Conservation (phyloP, 2,797 vertebrate genomes). For the Oreortyx pictus region DNA sequence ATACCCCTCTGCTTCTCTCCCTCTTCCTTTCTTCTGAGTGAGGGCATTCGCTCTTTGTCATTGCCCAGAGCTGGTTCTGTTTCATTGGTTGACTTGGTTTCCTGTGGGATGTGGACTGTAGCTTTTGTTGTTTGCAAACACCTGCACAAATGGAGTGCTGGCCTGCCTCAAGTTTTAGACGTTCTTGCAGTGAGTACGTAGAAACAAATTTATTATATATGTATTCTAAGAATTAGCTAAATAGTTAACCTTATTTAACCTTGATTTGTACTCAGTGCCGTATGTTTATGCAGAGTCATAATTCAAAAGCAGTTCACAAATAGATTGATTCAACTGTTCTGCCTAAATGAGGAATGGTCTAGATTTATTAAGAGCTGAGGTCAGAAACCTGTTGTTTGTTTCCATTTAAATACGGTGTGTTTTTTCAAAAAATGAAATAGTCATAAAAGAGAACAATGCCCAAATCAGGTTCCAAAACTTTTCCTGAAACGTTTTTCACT, state of each 20-base stretch:
- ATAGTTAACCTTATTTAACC: background rate
- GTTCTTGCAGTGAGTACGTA: background rate
- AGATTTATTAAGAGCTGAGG: slow-evolving; percentile 32
- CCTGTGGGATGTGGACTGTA: background rate
- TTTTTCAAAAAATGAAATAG: background rate
- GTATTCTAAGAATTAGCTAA: background rate
- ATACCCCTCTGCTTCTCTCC: background rate
- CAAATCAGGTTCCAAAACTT: slow-evolving; percentile 35
- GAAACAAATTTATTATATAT: background rate
- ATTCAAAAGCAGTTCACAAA: slow-evolving; percentile 11
- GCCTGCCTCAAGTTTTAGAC: background rate
- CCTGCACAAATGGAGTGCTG: background rate
- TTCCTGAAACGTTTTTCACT: slow-evolving; percentile 23
- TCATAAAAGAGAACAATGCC: background rate
- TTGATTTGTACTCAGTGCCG: background rate
- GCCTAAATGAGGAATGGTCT: slow-evolving; percentile 17
- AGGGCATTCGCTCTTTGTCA: background rate
- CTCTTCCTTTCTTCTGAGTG: background rate
- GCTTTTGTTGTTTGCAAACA: background rate
- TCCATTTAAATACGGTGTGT: slow-evolving; percentile 45
- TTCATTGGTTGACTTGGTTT: background rate
- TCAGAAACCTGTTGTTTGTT: slow-evolving; percentile 63
- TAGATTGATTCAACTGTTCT: background rate
- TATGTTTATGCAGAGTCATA: background rate
- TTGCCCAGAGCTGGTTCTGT: background rate